Conservation (phyloP, 2,888 invertebrate species). For the Blastobasis lacticolella region DNA sequence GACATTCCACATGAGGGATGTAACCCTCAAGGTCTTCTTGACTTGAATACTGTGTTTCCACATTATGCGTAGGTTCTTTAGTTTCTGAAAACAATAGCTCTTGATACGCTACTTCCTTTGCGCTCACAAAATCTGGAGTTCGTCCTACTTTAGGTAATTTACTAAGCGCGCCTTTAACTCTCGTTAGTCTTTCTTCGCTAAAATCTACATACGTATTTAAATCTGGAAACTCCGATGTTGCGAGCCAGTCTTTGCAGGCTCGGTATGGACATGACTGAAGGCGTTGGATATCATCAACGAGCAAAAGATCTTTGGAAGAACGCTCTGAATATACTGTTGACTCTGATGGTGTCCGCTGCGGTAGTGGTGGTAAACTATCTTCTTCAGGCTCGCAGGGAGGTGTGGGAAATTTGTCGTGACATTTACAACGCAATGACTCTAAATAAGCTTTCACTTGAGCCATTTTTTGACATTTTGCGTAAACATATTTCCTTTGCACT, state of each 20-base stretch:
- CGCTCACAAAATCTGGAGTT: slow-evolving; percentile 27
- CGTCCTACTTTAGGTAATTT: slow-evolving; percentile 12
- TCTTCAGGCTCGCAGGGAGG: slow-evolving; percentile 3
- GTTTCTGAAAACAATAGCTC: slow-evolving; percentile 46
- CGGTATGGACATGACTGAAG: slow-evolving; percentile 35
- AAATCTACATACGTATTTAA: slow-evolving; percentile 46
- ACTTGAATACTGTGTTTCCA: slow-evolving; percentile 54
- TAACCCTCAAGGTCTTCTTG: slow-evolving; percentile 35
- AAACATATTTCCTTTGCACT: slow-evolving; percentile 46
- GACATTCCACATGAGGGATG: background rate
- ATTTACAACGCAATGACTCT: slow-evolving; percentile 46
- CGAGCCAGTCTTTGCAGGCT: slow-evolving; percentile 32
- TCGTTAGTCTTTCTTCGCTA: slow-evolving; percentile 46
- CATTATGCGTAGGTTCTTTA: slow-evolving; percentile 34
- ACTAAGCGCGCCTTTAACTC: slow-evolving; percentile 40
- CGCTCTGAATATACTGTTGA: background rate
- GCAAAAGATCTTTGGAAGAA: slow-evolving; percentile 10
- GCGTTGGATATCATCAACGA: slow-evolving; percentile 37
- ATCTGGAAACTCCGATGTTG: slow-evolving; percentile 34
- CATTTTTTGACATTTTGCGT: slow-evolving; percentile 56
- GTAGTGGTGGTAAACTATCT: background rate
- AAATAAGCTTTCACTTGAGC: slow-evolving; percentile 47
- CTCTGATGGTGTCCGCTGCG: background rate
- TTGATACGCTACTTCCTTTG: slow-evolving; percentile 28
- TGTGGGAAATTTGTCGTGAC: slow-evolving; percentile 18